phyloP scores from a whole-genome alignment of 2,113 vertebrate genomes.

The Corvus moneduloides region DNA sequence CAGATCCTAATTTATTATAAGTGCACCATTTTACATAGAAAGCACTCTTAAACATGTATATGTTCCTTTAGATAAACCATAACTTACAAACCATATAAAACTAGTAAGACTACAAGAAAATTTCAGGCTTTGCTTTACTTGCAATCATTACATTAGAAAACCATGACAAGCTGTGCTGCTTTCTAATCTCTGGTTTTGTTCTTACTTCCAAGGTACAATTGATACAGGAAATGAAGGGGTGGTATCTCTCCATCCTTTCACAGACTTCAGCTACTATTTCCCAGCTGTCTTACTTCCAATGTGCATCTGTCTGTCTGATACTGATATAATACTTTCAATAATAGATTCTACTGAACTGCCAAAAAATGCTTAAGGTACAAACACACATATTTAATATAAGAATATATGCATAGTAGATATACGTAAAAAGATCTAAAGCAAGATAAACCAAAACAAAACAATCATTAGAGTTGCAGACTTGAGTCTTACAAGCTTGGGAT shows the following conservation, averaged over 20 bases:
- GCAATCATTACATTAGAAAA: slow-evolving; percentile 7
- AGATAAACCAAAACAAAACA: not conserved
- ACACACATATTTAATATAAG: not conserved
- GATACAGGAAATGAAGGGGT: not conserved
- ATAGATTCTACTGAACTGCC: not conserved
- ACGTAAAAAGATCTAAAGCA: not conserved
- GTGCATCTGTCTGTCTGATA: not conserved
- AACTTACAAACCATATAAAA: slow-evolving; percentile 1
- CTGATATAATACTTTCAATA: not conserved
- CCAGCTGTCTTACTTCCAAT: not conserved
- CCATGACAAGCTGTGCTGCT: not conserved
- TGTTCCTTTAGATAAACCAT: not conserved
- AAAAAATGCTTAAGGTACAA: not conserved
- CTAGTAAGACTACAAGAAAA: slow-evolving; percentile 9
- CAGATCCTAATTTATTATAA: not conserved
- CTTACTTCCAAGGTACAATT: slow-evolving; percentile 18
- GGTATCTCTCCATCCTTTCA: not conserved
- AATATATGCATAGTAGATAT: not conserved
- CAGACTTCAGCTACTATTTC: not conserved
- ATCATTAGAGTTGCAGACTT: not conserved
- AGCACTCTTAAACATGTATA: not conserved
- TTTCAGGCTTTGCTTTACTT: slow-evolving; percentile 45
- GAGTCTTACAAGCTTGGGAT: not conserved
- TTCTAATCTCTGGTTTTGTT: slow-evolving; percentile 19
- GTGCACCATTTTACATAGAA: not conserved